These are phyloP conservation scores for Anastrepha ludens DNA, from an alignment of 1,140 invertebrate species.

Conservation along the genomic window DNA sequence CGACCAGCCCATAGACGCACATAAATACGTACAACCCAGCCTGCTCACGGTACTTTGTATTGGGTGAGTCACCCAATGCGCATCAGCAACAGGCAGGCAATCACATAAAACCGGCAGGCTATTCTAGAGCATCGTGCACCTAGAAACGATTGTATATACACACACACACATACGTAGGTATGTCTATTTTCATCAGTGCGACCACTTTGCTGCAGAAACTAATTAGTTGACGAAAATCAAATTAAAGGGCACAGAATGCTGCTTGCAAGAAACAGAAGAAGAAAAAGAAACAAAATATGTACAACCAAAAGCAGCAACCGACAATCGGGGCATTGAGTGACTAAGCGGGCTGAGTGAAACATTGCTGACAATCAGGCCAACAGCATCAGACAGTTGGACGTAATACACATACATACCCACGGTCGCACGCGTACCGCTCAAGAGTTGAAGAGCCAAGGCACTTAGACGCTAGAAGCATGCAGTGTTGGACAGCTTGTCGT, in stretches of 20 bases:
- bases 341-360: neutral
- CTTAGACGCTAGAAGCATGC: neutral
- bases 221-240: constrained; percentile 45
- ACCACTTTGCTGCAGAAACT: constrained; percentile 41
- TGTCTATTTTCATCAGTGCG: neutral
- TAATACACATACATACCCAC: neutral
- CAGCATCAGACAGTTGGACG: neutral
- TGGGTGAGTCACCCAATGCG: constrained; percentile 26
- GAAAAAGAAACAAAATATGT: neutral
- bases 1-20: neutral
- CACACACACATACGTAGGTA: neutral
- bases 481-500: neutral
- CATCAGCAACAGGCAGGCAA: neutral
- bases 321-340: neutral
- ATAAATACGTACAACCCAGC: neutral
- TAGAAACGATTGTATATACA: neutral
- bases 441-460: constrained; percentile 34
- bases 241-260: constrained; percentile 30
- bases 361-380: neutral
- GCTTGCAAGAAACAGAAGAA: neutral
- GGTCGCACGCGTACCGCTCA: neutral
- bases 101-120: neutral
- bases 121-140: neutral
- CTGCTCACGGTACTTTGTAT: neutral
- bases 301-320: neutral